These are phyloP conservation scores for Drosophila histrio DNA, from an alignment of 2,888 invertebrate species.

Conservation along the genomic window DNA sequence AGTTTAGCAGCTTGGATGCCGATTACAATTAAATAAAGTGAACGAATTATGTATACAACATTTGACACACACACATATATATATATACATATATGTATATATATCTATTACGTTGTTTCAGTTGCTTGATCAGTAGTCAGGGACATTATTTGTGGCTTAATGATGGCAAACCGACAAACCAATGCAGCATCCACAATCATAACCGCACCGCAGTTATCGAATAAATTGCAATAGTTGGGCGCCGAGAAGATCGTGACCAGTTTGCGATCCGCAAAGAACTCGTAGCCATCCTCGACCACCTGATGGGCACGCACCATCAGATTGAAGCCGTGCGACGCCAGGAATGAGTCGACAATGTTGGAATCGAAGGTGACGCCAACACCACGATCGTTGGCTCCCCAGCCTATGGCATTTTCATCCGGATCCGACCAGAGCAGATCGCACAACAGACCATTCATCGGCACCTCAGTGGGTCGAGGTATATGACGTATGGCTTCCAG, in stretches of 20 bases:
- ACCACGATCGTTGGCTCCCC: slow-evolving; percentile 25
- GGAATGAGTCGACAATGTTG: slow-evolving; percentile 5
- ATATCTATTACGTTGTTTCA: background rate
- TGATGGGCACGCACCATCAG: slow-evolving; percentile 37
- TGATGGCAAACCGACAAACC: slow-evolving; percentile 21
- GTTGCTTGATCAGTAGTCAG: background rate
- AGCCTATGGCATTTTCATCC: background rate
- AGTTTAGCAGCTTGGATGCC: slow-evolving; percentile 29
- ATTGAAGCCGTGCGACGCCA: slow-evolving; percentile 4
- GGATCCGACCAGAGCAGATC: slow-evolving; percentile 42
- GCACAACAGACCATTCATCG: slow-evolving; percentile 22
- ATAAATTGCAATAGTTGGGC: slow-evolving; percentile 37
- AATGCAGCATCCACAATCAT: slow-evolving; percentile 1
- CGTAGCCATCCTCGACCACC: slow-evolving; percentile 42
- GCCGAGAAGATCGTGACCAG: slow-evolving; percentile 40
- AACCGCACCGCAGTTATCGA: slow-evolving; percentile 29
- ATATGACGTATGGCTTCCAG: slow-evolving; percentile 14
- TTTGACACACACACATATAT: background rate
- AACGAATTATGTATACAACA: slow-evolving; percentile 53
- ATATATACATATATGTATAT: background rate
- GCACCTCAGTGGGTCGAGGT: slow-evolving; percentile 22
- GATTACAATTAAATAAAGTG: slow-evolving; percentile 52
- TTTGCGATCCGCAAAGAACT: slow-evolving; percentile 30
- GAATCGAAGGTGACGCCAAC: slow-evolving; percentile 23
- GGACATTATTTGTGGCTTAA: background rate